Evolutionary conservation across 2,113 vertebrate genomes (phyloP), one percentile per base, ranked within the genome.

Genomic region (Neopipo cinnamomea): DNA sequence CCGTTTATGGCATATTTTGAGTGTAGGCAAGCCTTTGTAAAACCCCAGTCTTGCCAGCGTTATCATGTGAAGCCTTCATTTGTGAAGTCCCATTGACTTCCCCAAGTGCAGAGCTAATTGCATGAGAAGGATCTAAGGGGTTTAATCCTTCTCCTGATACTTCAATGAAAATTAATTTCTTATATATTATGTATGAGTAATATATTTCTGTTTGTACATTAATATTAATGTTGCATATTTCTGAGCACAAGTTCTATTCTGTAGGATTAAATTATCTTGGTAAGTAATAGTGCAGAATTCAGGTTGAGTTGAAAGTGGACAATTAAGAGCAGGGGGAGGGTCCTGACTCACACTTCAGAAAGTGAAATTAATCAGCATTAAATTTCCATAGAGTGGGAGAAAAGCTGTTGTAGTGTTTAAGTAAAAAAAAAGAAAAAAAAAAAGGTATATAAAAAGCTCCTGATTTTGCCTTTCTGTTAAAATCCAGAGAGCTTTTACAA

Each of bases 141-240:
- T 74, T 95, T 95, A 94, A 91, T 84, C 70, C 66, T 93, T 89
- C 85, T 93, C 92, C 74, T 93, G 91, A 91, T 93, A 88, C 83
- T 91, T 95, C 79, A 84, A 8, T 95, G 96, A 93, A 97, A 96
- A 96, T 97, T 97, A 97, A 96, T 96, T 96, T 96, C 93, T 89
- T 96, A 96, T 96, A 96, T 97, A 95, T 96, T 94, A 96, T 96
- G 85, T 89, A 97, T 96, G 93, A 96, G 95, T 88, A 90, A 95
- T 96, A 88, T 86, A 95, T 94, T 96, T 94, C 91, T 97, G 77
- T 96, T 95, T 95, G 88, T 96, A 80, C 89, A 89, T 92, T 94
- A 96, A 92, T 93, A 96, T 94, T 89, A 85, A 91, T 89, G 78
- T 90, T 95, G 89, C 78, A 91, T 93, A 93, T 85, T 95, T 95